Percentiles rank a stretch among this genome's conserved stretches.
Conservation (phyloP, 2,888 invertebrate species). For the Sesia apiformis region DNA sequence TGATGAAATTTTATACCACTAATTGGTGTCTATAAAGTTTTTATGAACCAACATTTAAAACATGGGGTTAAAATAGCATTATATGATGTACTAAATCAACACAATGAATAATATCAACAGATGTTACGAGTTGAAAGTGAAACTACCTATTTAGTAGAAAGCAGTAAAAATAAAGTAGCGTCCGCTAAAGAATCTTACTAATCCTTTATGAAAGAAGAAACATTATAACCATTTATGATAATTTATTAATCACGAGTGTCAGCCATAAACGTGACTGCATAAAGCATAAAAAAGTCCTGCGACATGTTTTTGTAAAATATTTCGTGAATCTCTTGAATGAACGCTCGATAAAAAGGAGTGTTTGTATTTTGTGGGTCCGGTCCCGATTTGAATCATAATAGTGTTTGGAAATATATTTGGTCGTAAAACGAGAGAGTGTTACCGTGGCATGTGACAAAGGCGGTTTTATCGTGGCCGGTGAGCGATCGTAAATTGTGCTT, state of each 20-base stretch:
- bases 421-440: constrained; percentile 66
- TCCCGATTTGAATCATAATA: constrained; percentile 71
- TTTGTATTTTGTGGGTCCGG: constrained; percentile 58
- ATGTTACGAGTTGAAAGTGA: constrained; percentile 34
- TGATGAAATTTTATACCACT: neutral
- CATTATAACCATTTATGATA: constrained; percentile 42
- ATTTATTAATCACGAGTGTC: constrained; percentile 49
- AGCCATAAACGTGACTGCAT: constrained; percentile 45
- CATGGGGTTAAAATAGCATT: too few species aligned
- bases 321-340: constrained; percentile 49
- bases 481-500: constrained; percentile 65
- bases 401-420: constrained; percentile 71
- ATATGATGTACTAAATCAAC: constrained; percentile 21
- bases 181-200: constrained; percentile 33
- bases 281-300: constrained; percentile 22
- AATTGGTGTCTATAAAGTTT: neutral
- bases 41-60: too few species aligned
- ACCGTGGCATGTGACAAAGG: constrained; percentile 62
- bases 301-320: constrained; percentile 50
- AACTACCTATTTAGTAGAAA: constrained; percentile 28
- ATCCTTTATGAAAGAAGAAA: constrained; percentile 47
- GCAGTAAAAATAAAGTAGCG: constrained; percentile 38
- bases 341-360: constrained; percentile 52
- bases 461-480: constrained; percentile 60
- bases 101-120: constrained; percentile 42